A percentile compares a stretch with the other conserved stretches of the same genome.
These are phyloP conservation scores for Hylia prasina DNA, from an alignment of 2,113 vertebrate genomes.

Conservation along the genomic window DNA sequence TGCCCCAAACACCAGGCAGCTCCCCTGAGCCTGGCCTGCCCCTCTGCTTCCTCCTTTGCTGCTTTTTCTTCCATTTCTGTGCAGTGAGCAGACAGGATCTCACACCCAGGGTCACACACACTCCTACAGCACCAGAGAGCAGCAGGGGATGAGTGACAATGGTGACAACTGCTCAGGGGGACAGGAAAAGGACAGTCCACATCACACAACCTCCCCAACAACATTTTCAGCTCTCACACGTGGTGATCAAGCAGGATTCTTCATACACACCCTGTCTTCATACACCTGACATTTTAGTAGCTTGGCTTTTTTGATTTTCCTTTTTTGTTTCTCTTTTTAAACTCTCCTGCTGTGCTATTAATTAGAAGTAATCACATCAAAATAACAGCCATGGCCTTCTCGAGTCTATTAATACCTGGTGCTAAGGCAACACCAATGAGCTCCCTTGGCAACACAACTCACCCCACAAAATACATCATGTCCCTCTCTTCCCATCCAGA, in stretches of 20 bases:
- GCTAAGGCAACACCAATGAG: constrained; percentile 42
- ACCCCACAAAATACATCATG: neutral
- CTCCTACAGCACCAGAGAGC: neutral
- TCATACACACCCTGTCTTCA: neutral
- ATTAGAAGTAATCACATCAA: constrained; percentile 20
- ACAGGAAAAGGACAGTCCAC: neutral
- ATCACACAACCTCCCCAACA: neutral
- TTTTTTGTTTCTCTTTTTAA: neutral
- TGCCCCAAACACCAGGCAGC: neutral
- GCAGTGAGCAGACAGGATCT: neutral
- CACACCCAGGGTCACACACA: neutral
- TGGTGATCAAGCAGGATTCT: neutral
- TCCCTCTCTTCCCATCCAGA: neutral
- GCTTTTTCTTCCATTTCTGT: neutral
- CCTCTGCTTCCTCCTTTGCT: neutral
- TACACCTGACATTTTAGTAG: neutral
- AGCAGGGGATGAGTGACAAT: neutral
- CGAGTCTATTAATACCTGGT: constrained; percentile 44
- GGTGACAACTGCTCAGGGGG: neutral
- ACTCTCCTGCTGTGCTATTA: constrained; percentile 4
- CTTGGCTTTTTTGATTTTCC: neutral
- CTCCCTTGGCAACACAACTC: constrained; percentile 31
- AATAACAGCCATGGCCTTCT: neutral
- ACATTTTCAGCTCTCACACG: neutral
- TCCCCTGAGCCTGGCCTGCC: neutral